phyloP scores from a whole-genome alignment of 2,888 invertebrate species.

The Xanthia icteritia region DNA sequence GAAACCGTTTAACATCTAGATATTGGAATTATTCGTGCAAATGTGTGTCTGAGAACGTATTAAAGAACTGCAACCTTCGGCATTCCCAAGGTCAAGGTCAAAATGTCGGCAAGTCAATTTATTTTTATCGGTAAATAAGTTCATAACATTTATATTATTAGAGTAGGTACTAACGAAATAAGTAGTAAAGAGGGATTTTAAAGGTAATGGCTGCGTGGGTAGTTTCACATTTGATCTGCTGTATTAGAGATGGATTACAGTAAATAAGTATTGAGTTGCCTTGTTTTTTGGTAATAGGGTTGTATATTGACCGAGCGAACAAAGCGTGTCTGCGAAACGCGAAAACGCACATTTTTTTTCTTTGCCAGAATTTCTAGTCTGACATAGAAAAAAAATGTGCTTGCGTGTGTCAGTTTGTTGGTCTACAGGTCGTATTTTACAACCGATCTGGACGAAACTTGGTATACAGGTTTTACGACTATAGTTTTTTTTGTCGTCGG shows the following conservation, averaged over 20 bases:
- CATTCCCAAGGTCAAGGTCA: constrained; percentile 17
- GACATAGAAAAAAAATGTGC: too few relatives aligned
- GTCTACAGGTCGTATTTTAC: too few relatives aligned
- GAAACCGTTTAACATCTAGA: constrained; percentile 44
- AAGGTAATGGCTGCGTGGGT: constrained; percentile 1
- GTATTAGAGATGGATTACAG: constrained; percentile 1
- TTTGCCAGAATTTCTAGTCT: too few relatives aligned
- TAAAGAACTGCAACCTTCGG: constrained; percentile 40
- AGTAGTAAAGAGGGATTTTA: constrained; percentile 20
- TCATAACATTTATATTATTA: constrained; percentile 42
- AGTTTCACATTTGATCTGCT: neutral
- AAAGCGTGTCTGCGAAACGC: too few relatives aligned
- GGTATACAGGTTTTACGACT: too few relatives aligned
- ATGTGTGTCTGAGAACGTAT: constrained; percentile 53
- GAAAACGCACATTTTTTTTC: too few relatives aligned
- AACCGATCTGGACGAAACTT: too few relatives aligned
- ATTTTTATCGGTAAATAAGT: constrained; percentile 58
- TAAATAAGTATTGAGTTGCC: neutral
- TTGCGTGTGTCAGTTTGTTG: too few relatives aligned
- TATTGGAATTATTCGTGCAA: constrained; percentile 55
- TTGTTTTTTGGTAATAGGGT: neutral
- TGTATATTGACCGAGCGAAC: too few relatives aligned
- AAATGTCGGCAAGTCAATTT: constrained; percentile 49
- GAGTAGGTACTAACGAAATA: constrained; percentile 24
- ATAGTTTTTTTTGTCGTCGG: too few relatives aligned